These are phyloP conservation scores for Pocillopora verrucosa DNA, from an alignment of 64 coral and sea anemone species.

Conservation along the genomic window DNA sequence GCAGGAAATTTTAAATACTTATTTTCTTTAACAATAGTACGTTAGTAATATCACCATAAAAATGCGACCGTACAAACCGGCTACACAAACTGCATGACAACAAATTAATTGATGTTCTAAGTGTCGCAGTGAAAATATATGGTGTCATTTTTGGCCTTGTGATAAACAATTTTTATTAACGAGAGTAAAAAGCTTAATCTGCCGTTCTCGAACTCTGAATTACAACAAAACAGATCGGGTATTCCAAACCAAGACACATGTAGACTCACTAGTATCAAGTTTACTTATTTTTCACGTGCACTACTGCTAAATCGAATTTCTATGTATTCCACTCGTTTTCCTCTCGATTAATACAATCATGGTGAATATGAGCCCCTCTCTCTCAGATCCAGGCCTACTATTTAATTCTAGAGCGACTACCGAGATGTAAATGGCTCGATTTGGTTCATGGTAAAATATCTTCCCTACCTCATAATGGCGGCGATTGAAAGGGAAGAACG, in stretches of 20 bases:
- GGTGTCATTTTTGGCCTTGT: neutral
- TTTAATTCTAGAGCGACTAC: neutral
- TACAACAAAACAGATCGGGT: too few species aligned
- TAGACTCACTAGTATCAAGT: neutral
- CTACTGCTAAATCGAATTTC: neutral
- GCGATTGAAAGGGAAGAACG: constrained; percentile 92
- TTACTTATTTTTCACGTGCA: neutral
- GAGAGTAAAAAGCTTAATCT: neutral
- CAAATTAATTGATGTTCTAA: neutral
- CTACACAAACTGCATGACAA: neutral
- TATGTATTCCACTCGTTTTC: neutral
- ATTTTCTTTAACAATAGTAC: too few species aligned
- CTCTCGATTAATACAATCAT: neutral
- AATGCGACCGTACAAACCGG: neutral
- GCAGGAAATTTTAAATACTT: too few species aligned
- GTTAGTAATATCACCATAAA: too few species aligned
- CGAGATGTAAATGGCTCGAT: neutral
- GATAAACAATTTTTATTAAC: neutral
- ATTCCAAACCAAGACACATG: too few species aligned
- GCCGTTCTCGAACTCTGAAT: neutral
- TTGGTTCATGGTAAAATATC: neutral
- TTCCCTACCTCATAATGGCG: constrained; percentile 96
- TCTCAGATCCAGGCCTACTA: constrained; percentile 9
- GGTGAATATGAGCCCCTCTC: neutral
- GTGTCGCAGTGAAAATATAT: neutral